Base-by-base conservation (phyloP, 1,140 invertebrate species). In the Paracyclopina nana region DNA sequence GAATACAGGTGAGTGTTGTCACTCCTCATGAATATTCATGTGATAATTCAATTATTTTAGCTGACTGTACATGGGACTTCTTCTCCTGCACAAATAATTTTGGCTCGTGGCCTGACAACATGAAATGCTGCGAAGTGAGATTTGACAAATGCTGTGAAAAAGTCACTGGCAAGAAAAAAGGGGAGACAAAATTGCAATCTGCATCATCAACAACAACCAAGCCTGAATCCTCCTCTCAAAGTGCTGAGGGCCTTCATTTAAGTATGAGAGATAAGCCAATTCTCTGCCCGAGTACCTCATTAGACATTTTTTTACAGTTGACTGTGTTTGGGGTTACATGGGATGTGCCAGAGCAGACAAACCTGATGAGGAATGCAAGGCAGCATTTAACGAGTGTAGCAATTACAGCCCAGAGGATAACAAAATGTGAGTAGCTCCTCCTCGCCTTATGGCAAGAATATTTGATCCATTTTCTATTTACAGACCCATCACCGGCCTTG, bases 61-160 rank as follows among this genome's bases (percentile, higher is more conserved):
- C 24, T 52, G 50, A 52, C 18, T 52, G 50, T 27, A 22, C 31
- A 18, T 52, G 50, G 50, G 50, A 52, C 27, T 52, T 42, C 27
- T 52, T 52, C 27, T 20, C 16, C n/a, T 52, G 50, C 27, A 52
- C 50, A 28, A 42, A 28, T 2, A 14, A 41, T 20, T 28, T 26
- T 50, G 48, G 48, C 14, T 11, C 20, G 20, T 52, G 31, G 31
- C 40, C 50, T 3, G 24, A n/a, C 20, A 52, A 44, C 22, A 44
- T 43, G 34, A 25, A 14, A 4, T 52, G 50, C 14, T 52, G 50
- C 16, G 22, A 46, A 14, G 31, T 16, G 4, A 22, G 50, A 52
- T 52, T 46, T 14, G 40, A 50, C 14, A 16, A 12, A 11, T 52
- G 50, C 18, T 52, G 50, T 26, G 22, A 18, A 11, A 14, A 40